These are phyloP conservation scores for Pomacea canaliculata DNA, from an alignment of 2,888 invertebrate species.

Conservation along the genomic window DNA sequence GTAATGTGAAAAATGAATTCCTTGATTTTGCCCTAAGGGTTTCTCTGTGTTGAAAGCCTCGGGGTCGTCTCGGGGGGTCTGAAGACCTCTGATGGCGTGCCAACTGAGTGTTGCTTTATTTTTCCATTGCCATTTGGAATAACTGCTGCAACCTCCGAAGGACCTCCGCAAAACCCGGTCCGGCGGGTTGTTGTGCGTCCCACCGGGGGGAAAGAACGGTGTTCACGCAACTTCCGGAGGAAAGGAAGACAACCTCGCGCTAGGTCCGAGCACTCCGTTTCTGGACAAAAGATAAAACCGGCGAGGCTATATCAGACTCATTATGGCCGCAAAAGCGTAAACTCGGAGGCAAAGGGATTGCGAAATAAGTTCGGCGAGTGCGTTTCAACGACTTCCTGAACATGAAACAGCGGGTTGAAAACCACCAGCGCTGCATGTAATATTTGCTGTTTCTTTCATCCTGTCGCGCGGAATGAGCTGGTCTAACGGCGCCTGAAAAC, in stretches of 20 bases:
- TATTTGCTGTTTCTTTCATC: conserved; percentile 26
- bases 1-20: conserved; percentile 30
- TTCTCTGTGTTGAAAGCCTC: conserved; percentile 1
- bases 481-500: not conserved
- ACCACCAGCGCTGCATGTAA: conserved; percentile 21
- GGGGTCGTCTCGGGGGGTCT: not conserved
- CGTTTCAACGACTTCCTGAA: conserved; percentile 23
- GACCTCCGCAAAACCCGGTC: not conserved
- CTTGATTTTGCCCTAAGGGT: conserved; percentile 20
- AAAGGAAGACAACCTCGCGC: not conserved
- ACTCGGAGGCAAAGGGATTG: not conserved
- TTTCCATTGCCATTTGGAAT: not conserved
- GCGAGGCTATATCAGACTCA: conserved; percentile 17
- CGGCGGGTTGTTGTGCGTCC: not conserved
- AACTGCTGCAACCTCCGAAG: not conserved
- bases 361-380: conserved; percentile 26
- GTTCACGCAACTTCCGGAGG: conserved; percentile 4
- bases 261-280: conserved; percentile 1
- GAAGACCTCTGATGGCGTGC: conserved; percentile 2
- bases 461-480: conserved; percentile 7
- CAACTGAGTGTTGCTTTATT: conserved; percentile 1
- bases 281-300: conserved; percentile 24
- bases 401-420: conserved; percentile 14
- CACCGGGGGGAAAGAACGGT: not conserved
- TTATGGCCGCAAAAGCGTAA: conserved; percentile 1